Evolutionary conservation across 2,113 vertebrate species (phyloP).

Genomic region (Dicentrarchus labrax): DNA sequence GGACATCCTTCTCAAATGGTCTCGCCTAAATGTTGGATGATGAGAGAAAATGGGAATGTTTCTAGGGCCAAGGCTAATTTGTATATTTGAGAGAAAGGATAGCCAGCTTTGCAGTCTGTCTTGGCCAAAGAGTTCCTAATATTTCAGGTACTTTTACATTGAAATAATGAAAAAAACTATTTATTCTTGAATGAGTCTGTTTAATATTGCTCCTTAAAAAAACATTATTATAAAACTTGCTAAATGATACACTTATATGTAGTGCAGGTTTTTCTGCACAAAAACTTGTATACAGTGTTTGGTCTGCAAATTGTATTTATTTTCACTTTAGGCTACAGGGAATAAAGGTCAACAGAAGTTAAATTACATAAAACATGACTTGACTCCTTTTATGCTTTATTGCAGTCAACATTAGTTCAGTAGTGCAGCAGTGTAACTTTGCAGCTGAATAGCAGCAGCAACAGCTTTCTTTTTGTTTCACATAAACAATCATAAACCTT

Average conservation of each 20-base stretch:
- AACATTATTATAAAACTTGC: background rate
- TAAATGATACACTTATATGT: background rate
- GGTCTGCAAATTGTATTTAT: constrained; percentile 22
- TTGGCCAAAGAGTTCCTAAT: constrained; percentile 46
- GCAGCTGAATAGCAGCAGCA: background rate
- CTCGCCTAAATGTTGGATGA: background rate
- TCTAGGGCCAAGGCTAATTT: background rate
- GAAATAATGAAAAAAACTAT: constrained; percentile 29
- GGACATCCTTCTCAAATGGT: constrained; percentile 32
- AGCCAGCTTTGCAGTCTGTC: background rate
- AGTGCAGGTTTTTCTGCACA: background rate
- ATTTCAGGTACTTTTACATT: constrained; percentile 43
- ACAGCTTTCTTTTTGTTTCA: background rate
- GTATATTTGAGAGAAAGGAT: background rate
- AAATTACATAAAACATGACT: constrained; percentile 12
- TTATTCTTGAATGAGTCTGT: constrained; percentile 48
- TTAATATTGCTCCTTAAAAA: background rate
- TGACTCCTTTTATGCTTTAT: constrained; percentile 1
- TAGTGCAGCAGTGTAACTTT: background rate
- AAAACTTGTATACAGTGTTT: constrained; percentile 3
- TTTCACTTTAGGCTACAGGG: background rate
- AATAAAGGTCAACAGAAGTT: background rate
- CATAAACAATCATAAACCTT: background rate
- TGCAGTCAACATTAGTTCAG: background rate
- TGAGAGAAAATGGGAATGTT: background rate